These are phyloP conservation scores for Drosophila tristis DNA, from an alignment of 1,140 invertebrate genomes.

Conservation along the genomic window DNA sequence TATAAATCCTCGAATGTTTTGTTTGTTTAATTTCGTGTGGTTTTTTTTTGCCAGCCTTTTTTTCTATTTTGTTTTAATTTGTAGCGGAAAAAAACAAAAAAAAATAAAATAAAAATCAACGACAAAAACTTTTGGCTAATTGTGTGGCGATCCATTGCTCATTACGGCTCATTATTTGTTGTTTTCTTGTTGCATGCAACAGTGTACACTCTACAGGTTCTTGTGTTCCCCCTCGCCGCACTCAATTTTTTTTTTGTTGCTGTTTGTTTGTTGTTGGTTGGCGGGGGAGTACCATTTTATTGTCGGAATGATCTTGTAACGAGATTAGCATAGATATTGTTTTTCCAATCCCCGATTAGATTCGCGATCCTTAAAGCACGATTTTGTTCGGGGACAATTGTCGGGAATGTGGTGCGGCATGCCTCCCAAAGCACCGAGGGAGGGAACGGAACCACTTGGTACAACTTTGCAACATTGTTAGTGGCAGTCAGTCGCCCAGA, in stretches of 20 bases:
- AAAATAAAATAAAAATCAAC: slow-evolving; percentile 16
- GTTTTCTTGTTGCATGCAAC: slow-evolving; percentile 18
- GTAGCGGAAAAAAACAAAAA: slow-evolving; percentile 60
- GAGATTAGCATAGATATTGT: slow-evolving; percentile 81
- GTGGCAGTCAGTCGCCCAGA: slow-evolving; percentile 14
- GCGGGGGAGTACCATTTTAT: slow-evolving; percentile 65
- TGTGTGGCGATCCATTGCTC: slow-evolving; percentile 78
- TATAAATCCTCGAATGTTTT: slow-evolving; percentile 65
- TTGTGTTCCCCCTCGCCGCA: slow-evolving; percentile 39
- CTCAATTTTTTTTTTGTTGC: slow-evolving; percentile 54
- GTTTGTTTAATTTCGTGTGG: slow-evolving; percentile 79
- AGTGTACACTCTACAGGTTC: slow-evolving; percentile 57
- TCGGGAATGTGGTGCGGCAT: slow-evolving; percentile 52
- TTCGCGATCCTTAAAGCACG: slow-evolving; percentile 54
- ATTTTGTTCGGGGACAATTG: slow-evolving; percentile 61
- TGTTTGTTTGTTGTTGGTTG: slow-evolving; percentile 28
- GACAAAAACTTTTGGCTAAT: slow-evolving; percentile 71
- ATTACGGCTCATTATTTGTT: slow-evolving; percentile 78
- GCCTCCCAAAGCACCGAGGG: slow-evolving; percentile 19
- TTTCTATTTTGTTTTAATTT: slow-evolving; percentile 77
- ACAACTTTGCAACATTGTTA: slow-evolving; percentile 52
- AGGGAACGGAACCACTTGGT: slow-evolving; percentile 32
- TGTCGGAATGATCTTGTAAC: slow-evolving; percentile 77
- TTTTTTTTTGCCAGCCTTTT: slow-evolving; percentile 35
- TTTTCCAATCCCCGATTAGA: slow-evolving; percentile 79